phyloP scores from a whole-genome alignment of 2,113 vertebrate genomes.

The Pelobates fuscus region DNA sequence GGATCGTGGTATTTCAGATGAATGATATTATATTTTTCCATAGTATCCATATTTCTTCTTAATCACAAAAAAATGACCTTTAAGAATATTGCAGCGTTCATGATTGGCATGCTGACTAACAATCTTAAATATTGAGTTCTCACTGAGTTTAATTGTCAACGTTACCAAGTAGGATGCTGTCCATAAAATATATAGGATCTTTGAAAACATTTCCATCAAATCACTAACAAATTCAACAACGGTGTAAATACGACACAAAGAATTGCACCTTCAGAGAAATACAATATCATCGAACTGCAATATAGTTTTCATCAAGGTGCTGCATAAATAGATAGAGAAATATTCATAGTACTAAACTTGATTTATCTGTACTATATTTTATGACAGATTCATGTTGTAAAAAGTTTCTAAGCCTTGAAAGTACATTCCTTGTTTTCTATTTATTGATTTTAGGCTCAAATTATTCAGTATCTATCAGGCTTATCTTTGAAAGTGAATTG shows the following conservation, averaged over 20 bases:
- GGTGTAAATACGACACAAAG: constrained; percentile 37
- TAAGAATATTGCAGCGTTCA: constrained; percentile 22
- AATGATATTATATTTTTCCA: constrained; percentile 22
- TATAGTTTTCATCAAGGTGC: constrained; percentile 43
- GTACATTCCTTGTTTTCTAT: constrained; percentile 20
- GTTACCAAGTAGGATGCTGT: constrained; percentile 1
- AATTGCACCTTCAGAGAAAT: constrained; percentile 39
- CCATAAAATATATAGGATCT: constrained; percentile 22
- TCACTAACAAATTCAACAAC: constrained; percentile 20
- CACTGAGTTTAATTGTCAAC: constrained; percentile 28
- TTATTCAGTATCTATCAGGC: constrained; percentile 32
- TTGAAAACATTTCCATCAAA: constrained; percentile 31
- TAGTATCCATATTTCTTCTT: constrained; percentile 36
- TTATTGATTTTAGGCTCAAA: constrained; percentile 20
- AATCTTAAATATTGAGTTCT: constrained; percentile 29
- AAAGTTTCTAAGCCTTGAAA: constrained; percentile 37
- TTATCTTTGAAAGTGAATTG: too few relatives aligned
- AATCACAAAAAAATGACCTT: constrained; percentile 39
- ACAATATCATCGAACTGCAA: constrained; percentile 43
- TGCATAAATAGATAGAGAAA: constrained; percentile 45
- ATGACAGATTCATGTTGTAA: constrained; percentile 30
- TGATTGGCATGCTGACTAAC: constrained; percentile 29
- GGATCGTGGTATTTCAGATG: neutral
- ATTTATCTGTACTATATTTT: constrained; percentile 33
- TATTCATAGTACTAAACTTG: constrained; percentile 42